A percentile compares a stretch with the other conserved stretches of the same genome.
Conservation (phyloP, 2,888 invertebrate species). For the Timandra comae region DNA sequence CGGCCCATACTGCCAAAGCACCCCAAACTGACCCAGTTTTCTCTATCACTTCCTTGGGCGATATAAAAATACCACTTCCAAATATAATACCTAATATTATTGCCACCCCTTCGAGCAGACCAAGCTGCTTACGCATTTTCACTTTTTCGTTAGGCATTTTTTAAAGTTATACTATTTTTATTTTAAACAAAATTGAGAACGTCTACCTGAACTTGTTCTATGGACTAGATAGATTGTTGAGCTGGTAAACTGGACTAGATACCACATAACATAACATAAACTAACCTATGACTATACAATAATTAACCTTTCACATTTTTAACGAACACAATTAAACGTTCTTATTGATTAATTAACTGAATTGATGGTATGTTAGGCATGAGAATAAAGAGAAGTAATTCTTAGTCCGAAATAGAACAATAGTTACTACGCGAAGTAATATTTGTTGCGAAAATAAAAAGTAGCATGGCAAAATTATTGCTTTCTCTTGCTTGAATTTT, state of each 20-base stretch:
- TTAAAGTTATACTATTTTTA: too few relatives aligned
- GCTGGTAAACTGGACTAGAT: neutral
- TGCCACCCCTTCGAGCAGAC: slow-evolving; percentile 92
- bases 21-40: slow-evolving; percentile 94
- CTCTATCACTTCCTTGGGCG: slow-evolving; percentile 94
- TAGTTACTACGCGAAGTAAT: too few relatives aligned
- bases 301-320: slow-evolving; percentile 34
- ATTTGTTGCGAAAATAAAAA: too few relatives aligned
- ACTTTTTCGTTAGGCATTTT: slow-evolving; percentile 76
- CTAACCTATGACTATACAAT: slow-evolving; percentile 13
- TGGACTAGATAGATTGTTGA: neutral
- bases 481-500: too few relatives aligned
- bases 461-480: too few relatives aligned
- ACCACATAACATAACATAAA: slow-evolving; percentile 2
- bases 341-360: slow-evolving; percentile 8
- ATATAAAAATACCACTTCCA: slow-evolving; percentile 97
- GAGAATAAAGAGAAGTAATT: too few relatives aligned
- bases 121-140: slow-evolving; percentile 91
- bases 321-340: slow-evolving; percentile 15
- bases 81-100: slow-evolving; percentile 96
- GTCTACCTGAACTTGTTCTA: neutral
- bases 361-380: slow-evolving; percentile 1
- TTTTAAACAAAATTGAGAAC: too few relatives aligned
- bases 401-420: too few relatives aligned
- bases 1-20: slow-evolving; percentile 90